Evolutionary conservation across 2,797 vertebrate genomes (phyloP).

Genomic region (Rhincodon typus): DNA sequence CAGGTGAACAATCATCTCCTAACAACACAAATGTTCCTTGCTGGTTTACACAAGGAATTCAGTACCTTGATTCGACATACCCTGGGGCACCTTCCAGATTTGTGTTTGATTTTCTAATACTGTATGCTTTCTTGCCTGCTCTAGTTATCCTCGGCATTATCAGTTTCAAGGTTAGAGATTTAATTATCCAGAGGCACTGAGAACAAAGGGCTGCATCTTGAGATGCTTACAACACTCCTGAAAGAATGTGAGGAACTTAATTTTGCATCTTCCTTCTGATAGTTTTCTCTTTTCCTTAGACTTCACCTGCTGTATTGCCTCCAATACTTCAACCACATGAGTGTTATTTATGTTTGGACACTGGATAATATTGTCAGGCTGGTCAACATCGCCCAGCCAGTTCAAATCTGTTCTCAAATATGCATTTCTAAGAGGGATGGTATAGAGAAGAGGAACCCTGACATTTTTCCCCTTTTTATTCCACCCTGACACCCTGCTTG

Average conservation of each 20-base stretch:
- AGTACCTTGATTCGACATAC: slow-evolving; percentile 54
- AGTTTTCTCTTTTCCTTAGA: not conserved
- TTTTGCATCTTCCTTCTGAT: not conserved
- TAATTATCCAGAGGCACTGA: slow-evolving; percentile 60
- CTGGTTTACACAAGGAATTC: slow-evolving; percentile 47
- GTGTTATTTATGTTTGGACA: not conserved
- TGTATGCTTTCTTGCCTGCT: slow-evolving; percentile 80
- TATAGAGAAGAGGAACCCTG: not conserved
- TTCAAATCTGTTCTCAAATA: not conserved
- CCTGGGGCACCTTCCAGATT: slow-evolving; percentile 70
- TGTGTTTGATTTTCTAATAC: slow-evolving; percentile 71
- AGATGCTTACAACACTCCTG: not conserved
- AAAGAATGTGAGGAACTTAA: not conserved
- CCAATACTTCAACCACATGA: not conserved
- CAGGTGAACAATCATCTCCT: not conserved
- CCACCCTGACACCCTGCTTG: not conserved
- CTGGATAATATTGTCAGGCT: not conserved
- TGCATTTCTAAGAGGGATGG: not conserved
- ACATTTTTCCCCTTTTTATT: not conserved
- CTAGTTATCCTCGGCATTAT: slow-evolving; percentile 70
- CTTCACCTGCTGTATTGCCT: not conserved
- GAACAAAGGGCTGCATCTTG: slow-evolving; percentile 34
- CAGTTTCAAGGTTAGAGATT: slow-evolving; percentile 82
- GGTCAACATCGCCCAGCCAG: not conserved
- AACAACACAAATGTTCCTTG: slow-evolving; percentile 44